Conservation (phyloP, 2,888 invertebrate genomes). For the Melanargia galathea region DNA sequence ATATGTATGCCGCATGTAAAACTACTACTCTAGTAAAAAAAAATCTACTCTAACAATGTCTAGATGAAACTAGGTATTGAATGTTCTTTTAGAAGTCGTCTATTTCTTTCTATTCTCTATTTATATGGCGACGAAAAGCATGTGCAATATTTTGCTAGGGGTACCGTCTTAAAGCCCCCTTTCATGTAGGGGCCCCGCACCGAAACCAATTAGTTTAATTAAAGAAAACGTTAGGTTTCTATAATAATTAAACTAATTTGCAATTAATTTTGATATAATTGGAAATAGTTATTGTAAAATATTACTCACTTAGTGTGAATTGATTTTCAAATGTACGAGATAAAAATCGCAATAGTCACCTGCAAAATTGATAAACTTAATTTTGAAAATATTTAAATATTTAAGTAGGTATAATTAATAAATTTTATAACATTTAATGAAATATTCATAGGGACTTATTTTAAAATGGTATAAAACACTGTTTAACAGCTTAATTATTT, state of each 20-base stretch:
- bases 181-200: neutral
- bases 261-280: neutral
- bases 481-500: constrained; percentile 17
- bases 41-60: no score
- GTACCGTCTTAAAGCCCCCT: neutral
- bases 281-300: neutral
- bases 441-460: neutral
- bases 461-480: constrained; percentile 21
- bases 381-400: neutral
- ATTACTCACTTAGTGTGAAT: no score
- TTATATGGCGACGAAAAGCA: no score
- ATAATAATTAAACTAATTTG: no score
- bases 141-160: no score
- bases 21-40: no score
- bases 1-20: no score
- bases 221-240: no score
- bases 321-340: neutral
- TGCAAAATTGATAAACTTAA: neutral
- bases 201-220: no score
- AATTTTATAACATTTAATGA: neutral
- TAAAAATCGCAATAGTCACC: neutral
- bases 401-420: neutral
- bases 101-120: no score
- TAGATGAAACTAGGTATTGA: no score
- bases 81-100: no score